Conservation (phyloP, 1,140 invertebrate genomes). For the Ceratina japonica region DNA sequence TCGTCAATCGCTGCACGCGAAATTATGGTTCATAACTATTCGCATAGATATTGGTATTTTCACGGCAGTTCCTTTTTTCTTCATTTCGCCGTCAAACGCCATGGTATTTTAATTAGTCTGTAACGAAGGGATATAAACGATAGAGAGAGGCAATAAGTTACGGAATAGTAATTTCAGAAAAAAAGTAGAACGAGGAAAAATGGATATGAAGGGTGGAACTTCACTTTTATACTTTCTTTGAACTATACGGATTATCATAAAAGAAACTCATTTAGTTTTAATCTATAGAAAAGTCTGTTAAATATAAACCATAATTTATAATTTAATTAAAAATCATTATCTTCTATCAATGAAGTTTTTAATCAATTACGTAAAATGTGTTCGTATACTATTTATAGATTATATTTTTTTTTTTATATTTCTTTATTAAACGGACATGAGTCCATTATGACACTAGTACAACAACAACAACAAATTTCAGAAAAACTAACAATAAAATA, state of each 20-base stretch:
- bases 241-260: not conserved
- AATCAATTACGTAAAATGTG: too few species aligned
- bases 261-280: too few species aligned
- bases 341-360: too few species aligned
- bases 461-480: too few species aligned
- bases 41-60: constrained; percentile 51
- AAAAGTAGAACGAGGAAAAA: not conserved
- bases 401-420: too few species aligned
- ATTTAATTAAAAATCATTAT: too few species aligned
- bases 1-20: constrained; percentile 36
- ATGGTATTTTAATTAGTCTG: constrained; percentile 33
- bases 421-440: too few species aligned
- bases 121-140: constrained; percentile 35
- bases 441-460: too few species aligned
- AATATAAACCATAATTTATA: too few species aligned
- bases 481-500: too few species aligned
- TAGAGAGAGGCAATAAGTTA: constrained; percentile 22
- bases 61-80: constrained; percentile 11
- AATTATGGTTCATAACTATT: constrained; percentile 59
- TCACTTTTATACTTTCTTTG: not conserved
- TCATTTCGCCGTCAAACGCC: not conserved
- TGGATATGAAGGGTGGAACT: not conserved
- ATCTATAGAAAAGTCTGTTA: too few species aligned
- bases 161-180: not conserved
- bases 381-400: too few species aligned